Conservation (phyloP, 2,113 vertebrate species). For the Takifugu flavidus region DNA sequence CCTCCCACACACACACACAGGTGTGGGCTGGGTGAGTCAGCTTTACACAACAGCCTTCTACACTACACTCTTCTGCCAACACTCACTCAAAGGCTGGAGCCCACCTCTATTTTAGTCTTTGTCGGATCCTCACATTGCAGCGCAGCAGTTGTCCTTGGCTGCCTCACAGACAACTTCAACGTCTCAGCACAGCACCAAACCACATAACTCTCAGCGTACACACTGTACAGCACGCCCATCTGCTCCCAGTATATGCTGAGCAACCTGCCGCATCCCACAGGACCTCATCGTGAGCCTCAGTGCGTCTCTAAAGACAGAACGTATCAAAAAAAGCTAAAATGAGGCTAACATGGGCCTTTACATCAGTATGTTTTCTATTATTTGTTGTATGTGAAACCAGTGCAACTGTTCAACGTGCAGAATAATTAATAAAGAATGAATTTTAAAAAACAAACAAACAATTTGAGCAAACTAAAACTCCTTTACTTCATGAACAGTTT, state of each 20-base stretch:
- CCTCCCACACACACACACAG: slow-evolving; percentile 32
- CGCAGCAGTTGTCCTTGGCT: not conserved
- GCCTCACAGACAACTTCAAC: not conserved
- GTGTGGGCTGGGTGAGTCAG: slow-evolving; percentile 54
- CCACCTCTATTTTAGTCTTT: slow-evolving; percentile 33
- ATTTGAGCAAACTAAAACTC: no score
- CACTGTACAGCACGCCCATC: not conserved
- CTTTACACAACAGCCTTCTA: slow-evolving; percentile 47
- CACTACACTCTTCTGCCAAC: slow-evolving; percentile 17
- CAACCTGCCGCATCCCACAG: slow-evolving; percentile 18
- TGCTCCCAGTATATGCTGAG: not conserved
- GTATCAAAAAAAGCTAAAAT: not conserved
- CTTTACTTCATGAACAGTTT: no score
- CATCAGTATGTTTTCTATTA: no score
- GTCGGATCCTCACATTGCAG: slow-evolving; percentile 29
- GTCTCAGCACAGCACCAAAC: slow-evolving; percentile 16
- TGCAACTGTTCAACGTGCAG: no score
- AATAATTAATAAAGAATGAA: no score
- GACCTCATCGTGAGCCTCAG: slow-evolving; percentile 4
- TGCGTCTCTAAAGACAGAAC: slow-evolving; percentile 6
- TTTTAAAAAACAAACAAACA: no score
- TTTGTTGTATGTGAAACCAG: no score
- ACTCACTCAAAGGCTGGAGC: slow-evolving; percentile 42
- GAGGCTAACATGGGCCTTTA: no score
- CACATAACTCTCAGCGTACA: not conserved